A percentile compares a stretch with the other conserved stretches of the same genome.
Evolutionary conservation across 2,888 invertebrate genomes (phyloP).

Genomic region (Eutolmus rufibarbis): DNA sequence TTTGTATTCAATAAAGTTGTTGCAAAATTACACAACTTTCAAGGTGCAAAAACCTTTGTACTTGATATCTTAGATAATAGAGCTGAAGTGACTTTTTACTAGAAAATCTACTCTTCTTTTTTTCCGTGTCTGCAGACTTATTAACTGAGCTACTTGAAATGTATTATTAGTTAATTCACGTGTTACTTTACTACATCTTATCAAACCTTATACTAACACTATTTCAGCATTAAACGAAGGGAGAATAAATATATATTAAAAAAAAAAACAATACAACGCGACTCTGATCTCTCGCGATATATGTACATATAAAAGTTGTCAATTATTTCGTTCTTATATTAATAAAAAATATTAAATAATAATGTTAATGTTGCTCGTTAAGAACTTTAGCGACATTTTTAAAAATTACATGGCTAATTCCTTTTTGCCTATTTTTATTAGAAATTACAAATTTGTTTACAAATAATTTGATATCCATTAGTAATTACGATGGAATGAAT

Average conservation of each 20-base stretch:
- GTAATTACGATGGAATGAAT: too few relatives aligned
- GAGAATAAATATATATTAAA: background rate
- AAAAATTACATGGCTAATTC: too few relatives aligned
- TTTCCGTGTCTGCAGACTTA: background rate
- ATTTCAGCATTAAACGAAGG: background rate
- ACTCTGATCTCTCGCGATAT: background rate
- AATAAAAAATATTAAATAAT: too few relatives aligned
- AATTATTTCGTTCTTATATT: too few relatives aligned
- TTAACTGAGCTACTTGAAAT: background rate
- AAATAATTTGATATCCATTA: too few relatives aligned
- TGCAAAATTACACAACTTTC: background rate
- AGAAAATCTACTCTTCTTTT: background rate
- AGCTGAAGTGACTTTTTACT: background rate
- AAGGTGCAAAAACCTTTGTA: background rate
- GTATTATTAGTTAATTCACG: background rate
- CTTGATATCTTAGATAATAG: background rate
- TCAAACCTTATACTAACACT: too few relatives aligned
- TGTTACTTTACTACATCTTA: background rate
- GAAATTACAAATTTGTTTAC: too few relatives aligned
- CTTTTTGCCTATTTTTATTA: too few relatives aligned
- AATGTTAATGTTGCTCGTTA: too few relatives aligned
- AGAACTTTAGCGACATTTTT: too few relatives aligned
- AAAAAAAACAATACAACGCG: background rate
- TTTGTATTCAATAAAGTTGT: background rate
- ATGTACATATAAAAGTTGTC: too few relatives aligned